phyloP scores from a whole-genome alignment of 2,888 invertebrate species.

The Pristionchus fissidentatus region DNA sequence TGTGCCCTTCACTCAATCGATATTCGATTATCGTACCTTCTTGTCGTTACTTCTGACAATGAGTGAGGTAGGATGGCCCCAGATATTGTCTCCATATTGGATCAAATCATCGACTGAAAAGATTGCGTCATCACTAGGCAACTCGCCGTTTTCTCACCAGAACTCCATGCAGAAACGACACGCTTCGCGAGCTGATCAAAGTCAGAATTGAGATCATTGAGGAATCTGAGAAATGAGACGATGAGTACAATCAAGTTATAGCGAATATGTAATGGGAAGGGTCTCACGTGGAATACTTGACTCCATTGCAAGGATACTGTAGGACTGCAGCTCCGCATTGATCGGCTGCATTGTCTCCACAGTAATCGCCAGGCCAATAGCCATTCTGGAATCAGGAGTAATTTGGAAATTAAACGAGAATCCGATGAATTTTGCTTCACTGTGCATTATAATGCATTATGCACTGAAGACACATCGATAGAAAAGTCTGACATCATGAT shows the following conservation, averaged over 20 bases:
- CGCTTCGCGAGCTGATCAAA: slow-evolving; percentile 50
- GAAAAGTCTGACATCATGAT: slow-evolving; percentile 52
- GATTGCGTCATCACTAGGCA: not conserved
- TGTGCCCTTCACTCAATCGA: not conserved
- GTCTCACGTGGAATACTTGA: slow-evolving; percentile 4
- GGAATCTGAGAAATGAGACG: slow-evolving; percentile 24
- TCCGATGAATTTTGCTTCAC: no score
- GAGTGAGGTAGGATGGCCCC: slow-evolving; percentile 64
- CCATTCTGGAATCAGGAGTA: slow-evolving; percentile 58
- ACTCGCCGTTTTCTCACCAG: slow-evolving; percentile 37
- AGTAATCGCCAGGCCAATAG: slow-evolving; percentile 67
- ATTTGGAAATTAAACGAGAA: no score
- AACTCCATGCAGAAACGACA: slow-evolving; percentile 63
- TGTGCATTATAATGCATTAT: not conserved
- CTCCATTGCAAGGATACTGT: slow-evolving; percentile 57
- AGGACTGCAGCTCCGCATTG: slow-evolving; percentile 56
- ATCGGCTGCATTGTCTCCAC: slow-evolving; percentile 59
- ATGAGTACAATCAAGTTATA: not conserved
- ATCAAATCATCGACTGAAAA: slow-evolving; percentile 67
- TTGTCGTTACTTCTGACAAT: slow-evolving; percentile 58
- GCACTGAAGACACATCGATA: not conserved
- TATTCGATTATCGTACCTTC: slow-evolving; percentile 46
- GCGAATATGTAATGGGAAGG: not conserved
- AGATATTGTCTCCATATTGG: slow-evolving; percentile 62
- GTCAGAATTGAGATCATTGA: slow-evolving; percentile 55